phyloP scores from a whole-genome alignment of 2,888 invertebrate genomes.

The Cerceris rybyensis region DNA sequence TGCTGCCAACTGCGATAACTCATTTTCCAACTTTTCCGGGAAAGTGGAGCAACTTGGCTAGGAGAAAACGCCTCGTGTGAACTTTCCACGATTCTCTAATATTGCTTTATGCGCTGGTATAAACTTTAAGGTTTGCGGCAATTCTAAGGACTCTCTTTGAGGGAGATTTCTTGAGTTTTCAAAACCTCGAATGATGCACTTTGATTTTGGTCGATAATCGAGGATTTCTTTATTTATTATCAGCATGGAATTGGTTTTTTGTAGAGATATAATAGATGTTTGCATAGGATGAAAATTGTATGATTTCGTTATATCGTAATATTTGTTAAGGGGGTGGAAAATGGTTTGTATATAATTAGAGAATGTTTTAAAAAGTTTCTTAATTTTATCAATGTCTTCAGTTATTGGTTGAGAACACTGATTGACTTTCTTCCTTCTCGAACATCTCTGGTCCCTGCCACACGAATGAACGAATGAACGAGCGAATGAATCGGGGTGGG shows the following conservation, averaged over 20 bases:
- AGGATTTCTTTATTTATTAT: too few species aligned
- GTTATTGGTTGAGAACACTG: constrained; percentile 30
- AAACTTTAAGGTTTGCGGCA: background rate
- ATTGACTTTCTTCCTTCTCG: constrained; percentile 31
- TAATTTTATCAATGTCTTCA: constrained; percentile 6
- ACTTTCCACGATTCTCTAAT: constrained; percentile 15
- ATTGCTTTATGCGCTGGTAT: background rate
- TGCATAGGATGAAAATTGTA: too few species aligned
- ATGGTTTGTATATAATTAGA: too few species aligned
- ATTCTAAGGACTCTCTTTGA: background rate
- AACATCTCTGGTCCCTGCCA: too few species aligned
- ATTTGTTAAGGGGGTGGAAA: too few species aligned
- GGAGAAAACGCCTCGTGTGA: constrained; percentile 1
- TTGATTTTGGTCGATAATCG: too few species aligned
- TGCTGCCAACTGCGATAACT: constrained; percentile 50
- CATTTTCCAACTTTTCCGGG: constrained; percentile 50
- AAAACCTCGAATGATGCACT: too few species aligned
- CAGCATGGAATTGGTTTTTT: too few species aligned
- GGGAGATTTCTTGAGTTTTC: too few species aligned
- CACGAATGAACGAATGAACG: background rate
- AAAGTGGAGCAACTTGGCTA: constrained; percentile 13
- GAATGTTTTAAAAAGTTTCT: background rate
- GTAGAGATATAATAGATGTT: too few species aligned
- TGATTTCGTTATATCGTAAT: too few species aligned
- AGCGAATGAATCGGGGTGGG: constrained; percentile 45